phyloP scores from a whole-genome alignment of 1,140 invertebrate genomes.

The Drosophila ercepeae region DNA sequence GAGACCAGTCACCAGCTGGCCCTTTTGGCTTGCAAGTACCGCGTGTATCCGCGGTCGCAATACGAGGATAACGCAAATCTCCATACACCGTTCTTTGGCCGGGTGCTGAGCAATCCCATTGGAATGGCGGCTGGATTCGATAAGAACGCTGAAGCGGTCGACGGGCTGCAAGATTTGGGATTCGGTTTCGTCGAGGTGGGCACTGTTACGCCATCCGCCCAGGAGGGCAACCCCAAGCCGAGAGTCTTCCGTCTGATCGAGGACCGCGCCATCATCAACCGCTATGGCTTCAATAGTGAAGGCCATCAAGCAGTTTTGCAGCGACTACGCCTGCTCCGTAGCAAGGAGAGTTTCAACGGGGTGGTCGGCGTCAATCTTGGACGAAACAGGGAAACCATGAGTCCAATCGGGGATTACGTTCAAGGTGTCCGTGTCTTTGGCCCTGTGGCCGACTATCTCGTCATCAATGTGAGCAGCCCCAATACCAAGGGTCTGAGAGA shows the following conservation, averaged over 20 bases:
- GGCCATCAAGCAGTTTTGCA: conserved; percentile 91
- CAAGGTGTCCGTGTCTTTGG: conserved; percentile 91
- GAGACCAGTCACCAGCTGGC: conserved; percentile 92
- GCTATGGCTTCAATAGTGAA: conserved; percentile 96
- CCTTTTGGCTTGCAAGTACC: conserved; percentile 90
- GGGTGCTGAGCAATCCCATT: conserved; percentile 93
- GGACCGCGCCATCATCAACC: conserved; percentile 96
- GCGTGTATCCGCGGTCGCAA: conserved; percentile 87
- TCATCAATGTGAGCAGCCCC: conserved; percentile 96
- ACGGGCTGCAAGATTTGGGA: conserved; percentile 92
- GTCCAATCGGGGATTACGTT: conserved; percentile 92
- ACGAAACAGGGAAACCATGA: conserved; percentile 94
- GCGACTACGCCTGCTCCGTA: conserved; percentile 86
- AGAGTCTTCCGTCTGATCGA: conserved; percentile 94
- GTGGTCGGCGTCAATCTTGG: conserved; percentile 96
- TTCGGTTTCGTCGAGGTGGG: conserved; percentile 99
- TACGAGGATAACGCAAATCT: conserved; percentile 87
- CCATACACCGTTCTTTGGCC: conserved; percentile 89
- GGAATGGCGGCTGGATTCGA: conserved; percentile 99
- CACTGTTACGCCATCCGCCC: conserved; percentile 96
- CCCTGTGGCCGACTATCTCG: conserved; percentile 93
- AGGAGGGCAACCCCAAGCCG: conserved; percentile 96
- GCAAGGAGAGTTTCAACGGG: conserved; percentile 85
- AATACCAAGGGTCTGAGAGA: conserved; percentile 96
- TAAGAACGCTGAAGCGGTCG: conserved; percentile 96